phyloP scores from a whole-genome alignment of 2,113 vertebrate genomes.

The Notechis scutatus region DNA sequence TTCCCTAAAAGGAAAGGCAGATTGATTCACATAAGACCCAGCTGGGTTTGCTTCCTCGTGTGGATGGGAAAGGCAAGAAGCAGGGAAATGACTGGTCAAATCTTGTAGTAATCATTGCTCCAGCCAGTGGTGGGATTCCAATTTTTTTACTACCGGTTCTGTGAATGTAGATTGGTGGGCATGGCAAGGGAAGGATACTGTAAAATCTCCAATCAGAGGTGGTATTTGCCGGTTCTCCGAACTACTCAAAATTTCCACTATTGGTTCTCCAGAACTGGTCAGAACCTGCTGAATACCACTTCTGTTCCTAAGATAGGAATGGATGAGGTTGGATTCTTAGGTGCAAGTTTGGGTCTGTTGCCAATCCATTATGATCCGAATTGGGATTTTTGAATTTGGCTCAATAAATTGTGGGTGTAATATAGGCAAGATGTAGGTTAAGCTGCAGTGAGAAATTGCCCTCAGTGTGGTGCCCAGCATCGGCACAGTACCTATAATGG shows the following conservation, averaged over 20 bases:
- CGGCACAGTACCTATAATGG: neutral
- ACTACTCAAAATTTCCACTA: too few relatives aligned
- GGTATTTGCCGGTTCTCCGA: too few relatives aligned
- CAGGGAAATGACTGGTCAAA: neutral
- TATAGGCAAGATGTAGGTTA: neutral
- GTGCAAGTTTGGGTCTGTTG: neutral
- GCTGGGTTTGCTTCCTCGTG: neutral
- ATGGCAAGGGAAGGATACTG: too few relatives aligned
- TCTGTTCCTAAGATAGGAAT: too few relatives aligned
- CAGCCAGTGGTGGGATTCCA: too few relatives aligned
- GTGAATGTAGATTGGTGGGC: too few relatives aligned
- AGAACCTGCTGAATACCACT: too few relatives aligned
- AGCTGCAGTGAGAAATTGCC: neutral
- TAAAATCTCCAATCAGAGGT: too few relatives aligned
- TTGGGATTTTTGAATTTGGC: neutral
- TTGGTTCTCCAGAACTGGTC: too few relatives aligned
- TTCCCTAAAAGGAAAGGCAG: neutral
- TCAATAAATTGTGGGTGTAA: neutral
- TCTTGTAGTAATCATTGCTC: neutral
- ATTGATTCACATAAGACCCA: neutral
- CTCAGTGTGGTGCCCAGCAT: neutral
- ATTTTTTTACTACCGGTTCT: too few relatives aligned
- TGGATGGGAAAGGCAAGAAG: neutral
- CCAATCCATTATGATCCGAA: neutral
- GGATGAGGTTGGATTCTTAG: too few relatives aligned